Evolutionary conservation across 2,888 invertebrate genomes (phyloP).

Genomic region (Heliconius hortense): DNA sequence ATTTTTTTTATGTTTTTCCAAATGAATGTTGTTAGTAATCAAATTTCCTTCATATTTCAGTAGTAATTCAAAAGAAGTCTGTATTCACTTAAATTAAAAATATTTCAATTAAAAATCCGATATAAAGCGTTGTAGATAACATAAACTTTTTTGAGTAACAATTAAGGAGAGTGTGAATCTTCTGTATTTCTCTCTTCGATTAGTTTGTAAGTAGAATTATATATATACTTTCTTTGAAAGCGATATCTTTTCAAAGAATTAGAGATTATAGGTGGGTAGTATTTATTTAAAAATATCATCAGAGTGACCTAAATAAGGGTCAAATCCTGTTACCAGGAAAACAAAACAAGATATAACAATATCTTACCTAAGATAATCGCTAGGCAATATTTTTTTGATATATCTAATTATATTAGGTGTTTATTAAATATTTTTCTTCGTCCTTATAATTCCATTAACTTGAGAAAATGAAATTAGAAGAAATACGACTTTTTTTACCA

Average conservation of each 20-base stretch:
- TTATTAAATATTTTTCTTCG: background rate
- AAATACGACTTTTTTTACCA: conserved; percentile 1
- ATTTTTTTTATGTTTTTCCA: too few relatives aligned
- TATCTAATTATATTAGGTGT: background rate
- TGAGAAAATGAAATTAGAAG: background rate
- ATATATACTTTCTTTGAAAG: background rate
- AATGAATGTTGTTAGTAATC: too few relatives aligned
- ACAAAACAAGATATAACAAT: background rate
- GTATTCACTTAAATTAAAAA: too few relatives aligned
- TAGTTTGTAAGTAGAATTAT: too few relatives aligned
- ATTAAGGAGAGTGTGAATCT: too few relatives aligned
- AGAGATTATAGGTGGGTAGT: background rate
- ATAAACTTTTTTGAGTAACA: too few relatives aligned
- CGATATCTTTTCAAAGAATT: background rate
- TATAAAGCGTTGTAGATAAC: too few relatives aligned
- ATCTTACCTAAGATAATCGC: background rate
- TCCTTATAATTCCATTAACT: background rate
- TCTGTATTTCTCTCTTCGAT: too few relatives aligned
- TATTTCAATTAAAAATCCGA: too few relatives aligned
- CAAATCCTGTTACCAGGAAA: background rate
- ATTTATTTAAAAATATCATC: background rate
- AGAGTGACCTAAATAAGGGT: background rate
- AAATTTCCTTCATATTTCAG: too few relatives aligned
- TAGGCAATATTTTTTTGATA: background rate
- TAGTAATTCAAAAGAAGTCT: too few relatives aligned